Base-by-base conservation (phyloP, 1,140 invertebrate genomes). In the Coptotermes formosanus region DNA sequence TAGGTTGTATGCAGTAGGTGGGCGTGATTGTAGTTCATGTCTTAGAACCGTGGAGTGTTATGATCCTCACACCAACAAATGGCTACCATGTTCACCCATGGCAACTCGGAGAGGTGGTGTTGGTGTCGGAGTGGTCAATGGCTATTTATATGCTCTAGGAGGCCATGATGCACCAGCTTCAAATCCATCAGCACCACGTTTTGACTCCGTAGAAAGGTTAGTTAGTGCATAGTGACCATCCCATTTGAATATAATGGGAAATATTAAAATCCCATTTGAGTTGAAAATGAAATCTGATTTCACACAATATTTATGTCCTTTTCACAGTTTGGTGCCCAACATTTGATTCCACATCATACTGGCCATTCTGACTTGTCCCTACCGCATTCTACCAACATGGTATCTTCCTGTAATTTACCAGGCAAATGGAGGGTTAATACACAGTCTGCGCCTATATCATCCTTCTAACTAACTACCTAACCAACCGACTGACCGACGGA, bases 191-290 rank as follows among this genome's bases (percentile, higher is more conserved):
- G 95, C 95, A 23, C 94, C 94, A 87, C 92, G 96, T 90, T 96
- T 98, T 88, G 95, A 98, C 89, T 98, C 97, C 88, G 97, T 99
- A 81, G 98, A 99, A 93, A 95, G 98, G 92, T 98, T 94, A 90
- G 92, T 94, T 90, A 92, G 93, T n/a, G 38, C 90, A 89, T 89
- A 88, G 7, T 32, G n/a, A 11, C 30, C 38, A 19, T 44, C 14
- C 4, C 64, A 30, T 32, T 43, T 69, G 48, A n/a, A n/a, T n/a
- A n/a, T n/a, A n/a, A n/a, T n/a, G n/a, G n/a, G n/a, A n/a, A n/a
- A n/a, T n/a, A n/a, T n/a, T n/a, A n/a, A n/a, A n/a, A 19, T 44
- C 14, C 4, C 64, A 30, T 32, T 43, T 69, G 48, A n/a, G 9
- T 64, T 55, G 19, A 55, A 55, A 55, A 21, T 19, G 52, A 21